A percentile compares a stretch with the other conserved stretches of the same genome.
phyloP scores from a whole-genome alignment of 2,888 invertebrate species.

The Apodemia hepburni region DNA sequence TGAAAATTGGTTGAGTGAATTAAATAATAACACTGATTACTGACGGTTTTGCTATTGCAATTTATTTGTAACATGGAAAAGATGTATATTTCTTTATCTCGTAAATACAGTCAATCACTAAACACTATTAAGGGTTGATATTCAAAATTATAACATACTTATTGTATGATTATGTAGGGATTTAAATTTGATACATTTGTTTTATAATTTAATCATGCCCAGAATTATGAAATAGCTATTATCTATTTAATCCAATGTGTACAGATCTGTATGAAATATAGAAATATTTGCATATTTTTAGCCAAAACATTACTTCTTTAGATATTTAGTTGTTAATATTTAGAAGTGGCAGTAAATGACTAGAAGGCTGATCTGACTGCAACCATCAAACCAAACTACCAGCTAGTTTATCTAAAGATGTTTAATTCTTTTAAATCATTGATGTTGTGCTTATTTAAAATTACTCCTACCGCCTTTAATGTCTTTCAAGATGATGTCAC shows the following conservation, averaged over 20 bases:
- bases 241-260: background rate
- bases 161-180: no score
- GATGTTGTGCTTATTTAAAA: background rate
- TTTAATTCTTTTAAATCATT: background rate
- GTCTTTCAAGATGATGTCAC: no score
- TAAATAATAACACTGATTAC: background rate
- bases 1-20: constrained; percentile 13
- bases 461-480: background rate
- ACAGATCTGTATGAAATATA: background rate
- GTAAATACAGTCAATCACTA: no score
- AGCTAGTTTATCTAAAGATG: no score
- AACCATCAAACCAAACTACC: no score
- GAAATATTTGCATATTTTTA: background rate
- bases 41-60: background rate
- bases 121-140: no score
- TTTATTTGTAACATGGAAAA: no score
- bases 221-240: background rate
- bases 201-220: no score
- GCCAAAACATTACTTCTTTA: background rate
- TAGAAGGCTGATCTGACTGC: background rate
- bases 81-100: no score
- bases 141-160: no score
- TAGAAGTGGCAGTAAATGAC: background rate
- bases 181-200: no score
- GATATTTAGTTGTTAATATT: background rate